Evolutionary conservation across 2,888 invertebrate genomes (phyloP).

Genomic region (Macrosiphum euphorbiae): DNA sequence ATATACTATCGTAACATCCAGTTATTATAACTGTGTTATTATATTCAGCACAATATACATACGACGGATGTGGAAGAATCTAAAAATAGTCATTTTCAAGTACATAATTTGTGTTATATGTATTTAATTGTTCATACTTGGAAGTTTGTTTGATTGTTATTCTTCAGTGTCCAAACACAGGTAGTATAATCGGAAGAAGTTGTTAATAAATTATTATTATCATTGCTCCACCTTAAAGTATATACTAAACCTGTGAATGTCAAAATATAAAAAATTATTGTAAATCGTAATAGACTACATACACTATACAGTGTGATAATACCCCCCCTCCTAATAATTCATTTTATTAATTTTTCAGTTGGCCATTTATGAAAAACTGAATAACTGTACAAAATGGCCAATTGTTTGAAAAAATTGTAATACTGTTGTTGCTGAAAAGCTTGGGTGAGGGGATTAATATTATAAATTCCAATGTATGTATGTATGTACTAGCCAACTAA

Average conservation of each 20-base stretch:
- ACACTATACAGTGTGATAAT: not conserved
- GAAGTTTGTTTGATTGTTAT: slow-evolving; percentile 51
- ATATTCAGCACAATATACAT: slow-evolving; percentile 78
- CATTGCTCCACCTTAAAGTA: slow-evolving; percentile 76
- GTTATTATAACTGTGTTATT: slow-evolving; percentile 73
- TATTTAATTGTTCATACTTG: slow-evolving; percentile 52
- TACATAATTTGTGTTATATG: not conserved
- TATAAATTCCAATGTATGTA: no score
- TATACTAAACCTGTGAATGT: slow-evolving; percentile 74
- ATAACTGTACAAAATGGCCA: no score
- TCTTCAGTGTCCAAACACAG: slow-evolving; percentile 74
- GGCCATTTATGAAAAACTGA: no score
- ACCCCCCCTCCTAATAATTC: no score
- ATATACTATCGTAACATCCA: slow-evolving; percentile 77
- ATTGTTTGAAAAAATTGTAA: no score
- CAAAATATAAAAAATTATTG: not conserved
- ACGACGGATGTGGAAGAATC: slow-evolving; percentile 79
- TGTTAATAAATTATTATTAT: slow-evolving; percentile 74
- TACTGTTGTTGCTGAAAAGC: no score
- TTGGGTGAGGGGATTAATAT: no score
- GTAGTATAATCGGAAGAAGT: slow-evolving; percentile 80
- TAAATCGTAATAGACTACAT: not conserved
- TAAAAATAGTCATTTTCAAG: slow-evolving; percentile 67
- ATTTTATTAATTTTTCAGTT: no score
- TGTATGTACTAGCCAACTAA: no score